These are phyloP conservation scores for Agapostemon virescens DNA, from an alignment of 2,888 invertebrate species.

Conservation along the genomic window DNA sequence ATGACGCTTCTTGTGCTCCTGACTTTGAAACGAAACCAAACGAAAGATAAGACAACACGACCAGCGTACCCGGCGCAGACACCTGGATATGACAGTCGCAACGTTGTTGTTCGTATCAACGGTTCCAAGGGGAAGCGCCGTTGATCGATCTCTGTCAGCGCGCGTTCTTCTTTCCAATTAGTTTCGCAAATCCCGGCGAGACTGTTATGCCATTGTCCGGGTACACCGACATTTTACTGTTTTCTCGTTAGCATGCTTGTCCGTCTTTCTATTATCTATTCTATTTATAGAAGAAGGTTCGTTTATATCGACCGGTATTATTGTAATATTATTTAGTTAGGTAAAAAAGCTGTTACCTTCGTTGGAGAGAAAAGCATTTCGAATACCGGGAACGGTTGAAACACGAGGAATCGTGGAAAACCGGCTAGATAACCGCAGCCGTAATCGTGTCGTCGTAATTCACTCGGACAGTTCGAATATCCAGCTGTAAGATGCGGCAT, in stretches of 20 bases:
- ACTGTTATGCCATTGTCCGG: not conserved
- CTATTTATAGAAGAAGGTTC: not conserved
- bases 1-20: slow-evolving; percentile 58
- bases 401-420: slow-evolving; percentile 36
- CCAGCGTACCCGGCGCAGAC: not conserved
- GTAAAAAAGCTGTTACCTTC: not conserved
- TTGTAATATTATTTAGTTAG: not conserved
- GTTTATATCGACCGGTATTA: not conserved
- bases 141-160: not conserved
- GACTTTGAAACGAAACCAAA: slow-evolving; percentile 12
- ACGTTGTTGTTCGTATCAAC: not conserved
- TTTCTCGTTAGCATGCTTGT: not conserved
- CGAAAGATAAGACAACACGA: slow-evolving; percentile 26
- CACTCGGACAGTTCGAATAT: not conserved
- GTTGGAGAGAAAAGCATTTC: slow-evolving; percentile 25
- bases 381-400: slow-evolving; percentile 17
- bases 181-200: not conserved
- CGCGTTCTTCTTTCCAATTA: not conserved
- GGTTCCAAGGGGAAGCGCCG: not conserved
- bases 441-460: slow-evolving; percentile 22
- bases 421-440: not conserved
- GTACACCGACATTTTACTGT: not conserved
- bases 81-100: slow-evolving; percentile 7
- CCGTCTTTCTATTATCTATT: not conserved
- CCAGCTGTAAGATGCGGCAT: too few relatives aligned